These are phyloP conservation scores for Elgaria multicarinata DNA, from an alignment of 2,113 vertebrate species.

Conservation along the genomic window DNA sequence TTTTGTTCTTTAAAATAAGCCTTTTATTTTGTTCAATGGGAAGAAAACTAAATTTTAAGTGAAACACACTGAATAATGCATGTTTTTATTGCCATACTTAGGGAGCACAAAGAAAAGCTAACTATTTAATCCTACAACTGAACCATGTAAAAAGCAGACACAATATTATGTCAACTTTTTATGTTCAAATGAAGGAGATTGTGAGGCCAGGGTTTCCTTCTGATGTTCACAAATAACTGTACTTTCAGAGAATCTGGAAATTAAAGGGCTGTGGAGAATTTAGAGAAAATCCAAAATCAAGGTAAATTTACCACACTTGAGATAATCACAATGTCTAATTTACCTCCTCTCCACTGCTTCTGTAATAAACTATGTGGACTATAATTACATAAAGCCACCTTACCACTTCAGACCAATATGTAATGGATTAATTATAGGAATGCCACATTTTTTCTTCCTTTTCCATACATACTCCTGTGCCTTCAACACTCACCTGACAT, in stretches of 20 bases:
- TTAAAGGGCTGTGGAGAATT: not conserved
- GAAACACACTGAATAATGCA: constrained; percentile 5
- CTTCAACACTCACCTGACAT: not conserved
- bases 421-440: not conserved
- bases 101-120: constrained; percentile 20
- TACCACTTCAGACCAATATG: not conserved
- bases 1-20: constrained; percentile 43
- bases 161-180: not conserved
- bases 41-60: constrained; percentile 28
- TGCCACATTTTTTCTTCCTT: not conserved
- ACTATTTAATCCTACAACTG: constrained; percentile 14
- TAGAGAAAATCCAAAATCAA: not conserved
- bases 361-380: not conserved
- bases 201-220: not conserved
- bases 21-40: constrained; percentile 17
- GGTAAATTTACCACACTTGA: not conserved
- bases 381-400: not conserved
- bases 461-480: not conserved
- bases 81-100: not conserved
- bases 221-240: not conserved
- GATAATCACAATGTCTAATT: not conserved
- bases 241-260: not conserved
- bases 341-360: not conserved
- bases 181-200: not conserved
- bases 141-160: not conserved